These are phyloP conservation scores for Deilephila porcellus DNA, from an alignment of 2,888 invertebrate species.

Conservation along the genomic window DNA sequence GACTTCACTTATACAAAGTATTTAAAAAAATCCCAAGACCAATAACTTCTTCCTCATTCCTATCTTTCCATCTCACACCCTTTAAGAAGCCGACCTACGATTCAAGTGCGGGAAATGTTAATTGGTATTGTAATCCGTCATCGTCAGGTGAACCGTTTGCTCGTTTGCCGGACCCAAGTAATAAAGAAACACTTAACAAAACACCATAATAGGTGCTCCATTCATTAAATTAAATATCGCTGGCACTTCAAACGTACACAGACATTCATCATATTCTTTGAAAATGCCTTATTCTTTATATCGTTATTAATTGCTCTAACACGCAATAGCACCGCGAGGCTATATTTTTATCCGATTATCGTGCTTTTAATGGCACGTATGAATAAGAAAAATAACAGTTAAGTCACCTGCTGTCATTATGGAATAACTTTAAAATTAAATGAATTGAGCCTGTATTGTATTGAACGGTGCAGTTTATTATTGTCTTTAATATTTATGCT, in stretches of 20 bases:
- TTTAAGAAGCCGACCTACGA: too few species aligned
- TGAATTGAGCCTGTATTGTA: background rate
- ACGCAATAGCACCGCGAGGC: background rate
- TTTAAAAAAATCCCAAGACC: too few species aligned
- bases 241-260: background rate
- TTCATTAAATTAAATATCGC: too few species aligned
- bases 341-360: background rate
- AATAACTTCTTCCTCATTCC: too few species aligned
- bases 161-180: too few species aligned
- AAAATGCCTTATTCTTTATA: background rate
- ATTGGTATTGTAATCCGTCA: too few species aligned
- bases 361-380: background rate
- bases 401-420: slow-evolving; percentile 2
- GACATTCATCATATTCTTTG: background rate
- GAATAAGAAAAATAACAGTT: slow-evolving; percentile 6
- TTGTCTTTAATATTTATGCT: background rate
- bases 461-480: background rate
- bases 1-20: too few species aligned
- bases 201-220: too few species aligned
- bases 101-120: too few species aligned
- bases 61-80: too few species aligned
- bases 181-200: too few species aligned
- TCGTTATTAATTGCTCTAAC: background rate
- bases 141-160: too few species aligned
- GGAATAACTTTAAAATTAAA: background rate